Percentiles rank a stretch among this genome's conserved stretches.
Evolutionary conservation across 2,113 vertebrate species (phyloP).

Genomic region (Pituophis catenifer): DNA sequence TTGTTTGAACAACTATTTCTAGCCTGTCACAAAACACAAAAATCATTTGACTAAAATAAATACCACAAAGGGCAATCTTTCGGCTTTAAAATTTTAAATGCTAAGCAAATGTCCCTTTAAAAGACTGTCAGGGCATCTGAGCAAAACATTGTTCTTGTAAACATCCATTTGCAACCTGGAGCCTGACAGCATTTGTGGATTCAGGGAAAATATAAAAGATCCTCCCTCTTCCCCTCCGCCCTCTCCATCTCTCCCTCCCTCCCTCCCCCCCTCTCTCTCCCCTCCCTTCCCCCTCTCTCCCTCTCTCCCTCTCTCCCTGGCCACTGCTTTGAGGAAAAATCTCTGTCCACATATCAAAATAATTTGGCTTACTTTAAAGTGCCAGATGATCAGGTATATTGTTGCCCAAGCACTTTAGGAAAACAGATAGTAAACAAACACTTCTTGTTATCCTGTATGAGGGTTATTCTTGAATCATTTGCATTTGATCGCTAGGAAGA

Average conservation of each 20-base stretch:
- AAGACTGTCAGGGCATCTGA: background rate
- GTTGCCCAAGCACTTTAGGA: conserved; percentile 8
- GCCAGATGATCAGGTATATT: conserved; percentile 46
- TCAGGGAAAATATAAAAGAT: conserved; percentile 52
- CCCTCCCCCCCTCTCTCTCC: no score
- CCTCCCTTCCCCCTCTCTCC: no score
- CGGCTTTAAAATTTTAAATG: conserved; percentile 49
- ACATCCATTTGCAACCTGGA: conserved; percentile 44
- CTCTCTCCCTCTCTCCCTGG: no score
- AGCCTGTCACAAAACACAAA: conserved; percentile 52
- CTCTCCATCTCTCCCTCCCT: background rate
- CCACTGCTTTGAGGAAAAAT: conserved; percentile 37
- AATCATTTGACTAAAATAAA: conserved; percentile 42
- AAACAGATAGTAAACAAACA: conserved; percentile 37
- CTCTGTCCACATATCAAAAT: conserved; percentile 52
- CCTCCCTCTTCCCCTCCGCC: background rate
- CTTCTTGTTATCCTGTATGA: conserved; percentile 30
- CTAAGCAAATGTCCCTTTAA: conserved; percentile 31
- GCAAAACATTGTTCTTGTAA: conserved; percentile 36
- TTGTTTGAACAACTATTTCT: conserved; percentile 45
- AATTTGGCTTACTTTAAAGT: conserved; percentile 44
- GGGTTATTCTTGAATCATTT: conserved; percentile 18
- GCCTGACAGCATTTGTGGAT: conserved; percentile 28
- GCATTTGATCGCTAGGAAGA: conserved; percentile 17
- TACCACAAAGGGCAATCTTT: conserved; percentile 34